Percentiles rank a stretch among this genome's conserved stretches.
phyloP scores from a whole-genome alignment of 2,797 vertebrate genomes.

The Cercopithecus petaurista region DNA sequence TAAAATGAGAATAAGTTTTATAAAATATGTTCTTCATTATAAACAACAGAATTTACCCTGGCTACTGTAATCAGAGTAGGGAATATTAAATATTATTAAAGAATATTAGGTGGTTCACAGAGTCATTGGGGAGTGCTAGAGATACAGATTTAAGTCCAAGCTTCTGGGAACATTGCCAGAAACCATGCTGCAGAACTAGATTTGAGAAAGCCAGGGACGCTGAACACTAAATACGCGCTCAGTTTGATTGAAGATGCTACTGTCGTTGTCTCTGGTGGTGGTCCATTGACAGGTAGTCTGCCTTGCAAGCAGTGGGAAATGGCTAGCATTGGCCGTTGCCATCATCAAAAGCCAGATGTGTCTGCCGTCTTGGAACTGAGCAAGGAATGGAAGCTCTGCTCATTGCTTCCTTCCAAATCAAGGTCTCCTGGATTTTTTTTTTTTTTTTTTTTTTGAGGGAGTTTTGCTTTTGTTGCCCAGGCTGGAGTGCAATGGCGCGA shows the following conservation, averaged over 20 bases:
- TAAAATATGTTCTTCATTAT: neutral
- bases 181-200: neutral
- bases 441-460: too few species aligned
- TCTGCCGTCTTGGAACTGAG: neutral
- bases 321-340: neutral
- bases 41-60: neutral
- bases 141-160: neutral
- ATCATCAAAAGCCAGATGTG: neutral
- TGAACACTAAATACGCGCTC: neutral
- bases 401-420: neutral
- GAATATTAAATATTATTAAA: neutral
- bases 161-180: neutral
- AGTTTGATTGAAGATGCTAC: neutral
- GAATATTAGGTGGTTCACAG: neutral
- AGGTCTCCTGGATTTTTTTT: neutral
- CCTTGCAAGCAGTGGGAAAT: neutral
- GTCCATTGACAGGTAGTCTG: neutral
- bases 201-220: neutral
- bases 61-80: neutral
- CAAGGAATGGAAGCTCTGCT: neutral
- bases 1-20: neutral
- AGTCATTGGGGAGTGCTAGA: neutral
- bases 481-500: too few species aligned
- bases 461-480: too few species aligned
- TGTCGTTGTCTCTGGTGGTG: neutral